Conservation (phyloP, 1,140 invertebrate genomes). For the Bombus pyrosoma region DNA sequence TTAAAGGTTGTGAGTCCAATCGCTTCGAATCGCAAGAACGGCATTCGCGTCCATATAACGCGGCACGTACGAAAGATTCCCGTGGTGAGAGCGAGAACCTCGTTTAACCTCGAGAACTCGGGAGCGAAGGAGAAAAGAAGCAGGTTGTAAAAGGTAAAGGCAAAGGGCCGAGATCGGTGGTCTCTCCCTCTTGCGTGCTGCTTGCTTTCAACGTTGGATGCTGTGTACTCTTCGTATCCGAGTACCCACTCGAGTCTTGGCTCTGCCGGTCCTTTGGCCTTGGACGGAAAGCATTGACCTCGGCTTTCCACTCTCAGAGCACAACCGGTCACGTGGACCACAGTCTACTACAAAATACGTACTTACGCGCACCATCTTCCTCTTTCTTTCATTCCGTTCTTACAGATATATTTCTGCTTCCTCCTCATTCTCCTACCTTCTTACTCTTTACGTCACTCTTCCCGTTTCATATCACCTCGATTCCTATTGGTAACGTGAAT, state of each 20-base stretch:
- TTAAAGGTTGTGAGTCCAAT: conserved; percentile 33
- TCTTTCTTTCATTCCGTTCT: neutral
- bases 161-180: conserved; percentile 46
- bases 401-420: neutral
- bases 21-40: conserved; percentile 31
- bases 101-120: conserved; percentile 41
- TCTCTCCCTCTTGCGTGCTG: conserved; percentile 51
- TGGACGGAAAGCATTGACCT: conserved; percentile 80
- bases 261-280: conserved; percentile 76
- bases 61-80: conserved; percentile 33
- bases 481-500: conserved; percentile 29
- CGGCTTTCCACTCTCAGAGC: conserved; percentile 75
- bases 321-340: conserved; percentile 76
- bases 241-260: conserved; percentile 68
- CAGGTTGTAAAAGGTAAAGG: conserved; percentile 59
- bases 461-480: conserved; percentile 26
- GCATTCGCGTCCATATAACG: conserved; percentile 17
- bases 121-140: conserved; percentile 47
- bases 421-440: neutral
- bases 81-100: conserved; percentile 54
- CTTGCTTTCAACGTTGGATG: conserved; percentile 57
- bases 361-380: conserved; percentile 61
- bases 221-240: conserved; percentile 66
- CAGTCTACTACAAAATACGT: conserved; percentile 76
- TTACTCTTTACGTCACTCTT: conserved; percentile 31